A percentile compares a stretch with the other conserved stretches of the same genome.
phyloP scores from a whole-genome alignment of 2,113 vertebrate genomes.

The Rissa tridactyla region DNA sequence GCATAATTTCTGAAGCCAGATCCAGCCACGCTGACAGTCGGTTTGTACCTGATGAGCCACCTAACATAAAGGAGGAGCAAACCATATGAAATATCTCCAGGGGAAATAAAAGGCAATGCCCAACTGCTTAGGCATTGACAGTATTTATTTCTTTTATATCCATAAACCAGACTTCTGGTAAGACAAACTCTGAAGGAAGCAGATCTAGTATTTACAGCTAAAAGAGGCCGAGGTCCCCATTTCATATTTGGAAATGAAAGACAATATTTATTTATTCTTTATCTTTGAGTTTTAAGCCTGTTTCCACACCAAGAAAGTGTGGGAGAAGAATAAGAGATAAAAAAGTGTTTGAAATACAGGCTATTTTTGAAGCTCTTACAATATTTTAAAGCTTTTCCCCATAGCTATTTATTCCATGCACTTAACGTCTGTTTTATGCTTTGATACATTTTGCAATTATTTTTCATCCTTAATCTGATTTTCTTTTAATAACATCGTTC shows the following conservation, averaged over 20 bases:
- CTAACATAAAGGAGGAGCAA: neutral
- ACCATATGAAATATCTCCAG: no score
- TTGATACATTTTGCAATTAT: neutral
- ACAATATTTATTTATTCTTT: neutral
- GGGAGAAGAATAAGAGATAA: neutral
- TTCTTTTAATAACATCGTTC: neutral
- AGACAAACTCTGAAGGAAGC: neutral
- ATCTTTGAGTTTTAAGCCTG: neutral
- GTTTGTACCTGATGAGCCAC: neutral
- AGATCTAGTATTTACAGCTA: neutral
- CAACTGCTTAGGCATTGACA: neutral
- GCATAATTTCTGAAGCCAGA: neutral
- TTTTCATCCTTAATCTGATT: constrained; percentile 14
- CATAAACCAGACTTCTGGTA: neutral
- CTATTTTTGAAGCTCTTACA: neutral
- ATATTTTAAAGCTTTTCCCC: neutral
- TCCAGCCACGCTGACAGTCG: neutral
- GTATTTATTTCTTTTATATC: neutral
- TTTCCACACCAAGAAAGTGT: neutral
- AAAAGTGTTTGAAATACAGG: neutral
- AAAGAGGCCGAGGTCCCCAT: neutral
- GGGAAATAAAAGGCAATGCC: neutral
- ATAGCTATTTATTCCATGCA: neutral
- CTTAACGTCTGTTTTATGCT: neutral
- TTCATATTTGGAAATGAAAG: neutral